Percentiles rank a stretch among this genome's conserved stretches.
Evolutionary conservation across 1,140 invertebrate genomes (phyloP).

Genomic region (Eriosoma lanigerum): DNA sequence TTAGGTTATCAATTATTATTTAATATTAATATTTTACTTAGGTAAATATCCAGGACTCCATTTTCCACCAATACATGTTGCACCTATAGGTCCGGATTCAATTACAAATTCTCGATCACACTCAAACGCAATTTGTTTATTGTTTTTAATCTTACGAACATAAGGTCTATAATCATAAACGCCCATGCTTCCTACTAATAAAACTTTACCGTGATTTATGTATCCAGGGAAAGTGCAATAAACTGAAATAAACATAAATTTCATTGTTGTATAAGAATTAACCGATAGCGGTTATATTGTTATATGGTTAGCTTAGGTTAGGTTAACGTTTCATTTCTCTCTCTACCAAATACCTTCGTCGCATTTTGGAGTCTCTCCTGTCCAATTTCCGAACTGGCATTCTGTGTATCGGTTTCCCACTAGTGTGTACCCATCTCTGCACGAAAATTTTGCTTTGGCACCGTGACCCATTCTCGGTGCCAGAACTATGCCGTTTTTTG

Average conservation of each 20-base stretch:
- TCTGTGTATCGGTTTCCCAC: slow-evolving; percentile 70
- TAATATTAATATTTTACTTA: slow-evolving; percentile 61
- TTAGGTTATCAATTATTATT: neutral
- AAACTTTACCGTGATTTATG: slow-evolving; percentile 85
- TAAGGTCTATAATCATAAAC: slow-evolving; percentile 96
- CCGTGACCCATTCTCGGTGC: slow-evolving; percentile 95
- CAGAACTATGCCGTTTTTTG: slow-evolving; percentile 91
- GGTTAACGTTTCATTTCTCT: too few relatives aligned
- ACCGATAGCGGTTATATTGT: neutral
- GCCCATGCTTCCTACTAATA: slow-evolving; percentile 95
- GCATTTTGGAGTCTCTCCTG: slow-evolving; percentile 79
- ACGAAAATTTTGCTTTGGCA: slow-evolving; percentile 87
- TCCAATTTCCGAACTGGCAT: slow-evolving; percentile 93
- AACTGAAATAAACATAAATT: slow-evolving; percentile 63
- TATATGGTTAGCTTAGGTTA: too few relatives aligned
- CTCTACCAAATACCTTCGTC: slow-evolving; percentile 68
- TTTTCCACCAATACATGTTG: slow-evolving; percentile 85
- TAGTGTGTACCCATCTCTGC: slow-evolving; percentile 86
- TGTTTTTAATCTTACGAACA: slow-evolving; percentile 85
- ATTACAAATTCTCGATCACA: slow-evolving; percentile 89
- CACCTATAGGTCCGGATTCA: slow-evolving; percentile 77
- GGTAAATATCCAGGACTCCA: slow-evolving; percentile 82
- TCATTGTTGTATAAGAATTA: neutral
- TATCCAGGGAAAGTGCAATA: slow-evolving; percentile 93
- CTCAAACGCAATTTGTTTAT: slow-evolving; percentile 95